Evolutionary conservation across 2,797 vertebrate genomes (phyloP).

Genomic region (Peromyscus nudipes): DNA sequence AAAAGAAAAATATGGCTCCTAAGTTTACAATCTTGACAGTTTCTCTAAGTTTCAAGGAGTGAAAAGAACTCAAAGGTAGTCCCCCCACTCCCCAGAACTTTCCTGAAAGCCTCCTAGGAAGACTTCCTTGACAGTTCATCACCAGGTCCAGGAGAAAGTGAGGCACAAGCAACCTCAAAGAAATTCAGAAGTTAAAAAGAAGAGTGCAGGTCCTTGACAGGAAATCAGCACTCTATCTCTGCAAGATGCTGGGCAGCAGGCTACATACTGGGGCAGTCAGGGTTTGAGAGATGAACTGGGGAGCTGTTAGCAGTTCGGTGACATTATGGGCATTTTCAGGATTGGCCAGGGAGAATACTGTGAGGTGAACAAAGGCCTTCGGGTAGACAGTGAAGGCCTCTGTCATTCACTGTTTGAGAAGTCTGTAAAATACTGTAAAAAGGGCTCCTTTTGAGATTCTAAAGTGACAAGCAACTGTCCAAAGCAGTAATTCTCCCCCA

Average conservation of each 20-base stretch:
- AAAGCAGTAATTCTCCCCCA: background rate
- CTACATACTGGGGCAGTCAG: background rate
- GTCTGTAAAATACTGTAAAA: background rate
- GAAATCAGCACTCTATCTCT: background rate
- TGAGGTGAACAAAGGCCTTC: background rate
- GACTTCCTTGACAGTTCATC: background rate
- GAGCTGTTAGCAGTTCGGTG: too few species aligned
- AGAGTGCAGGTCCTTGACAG: background rate
- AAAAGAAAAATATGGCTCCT: background rate
- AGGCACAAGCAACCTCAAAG: background rate
- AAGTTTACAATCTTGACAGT: background rate
- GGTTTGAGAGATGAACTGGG: constrained; percentile 3
- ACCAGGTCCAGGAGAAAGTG: background rate
- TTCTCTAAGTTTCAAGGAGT: background rate
- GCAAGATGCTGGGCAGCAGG: background rate
- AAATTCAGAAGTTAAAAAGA: background rate
- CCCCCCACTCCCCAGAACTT: too few species aligned
- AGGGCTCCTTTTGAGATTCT: background rate
- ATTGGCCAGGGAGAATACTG: background rate
- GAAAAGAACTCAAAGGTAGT: background rate
- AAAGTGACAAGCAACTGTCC: background rate
- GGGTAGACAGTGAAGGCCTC: background rate
- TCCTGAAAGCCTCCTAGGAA: background rate
- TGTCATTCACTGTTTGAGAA: background rate
- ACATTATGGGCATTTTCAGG: background rate